A percentile compares a stretch with the other conserved stretches of the same genome.
Conservation (phyloP, 2,888 invertebrate genomes). For the Aleiodes leptofemur region DNA sequence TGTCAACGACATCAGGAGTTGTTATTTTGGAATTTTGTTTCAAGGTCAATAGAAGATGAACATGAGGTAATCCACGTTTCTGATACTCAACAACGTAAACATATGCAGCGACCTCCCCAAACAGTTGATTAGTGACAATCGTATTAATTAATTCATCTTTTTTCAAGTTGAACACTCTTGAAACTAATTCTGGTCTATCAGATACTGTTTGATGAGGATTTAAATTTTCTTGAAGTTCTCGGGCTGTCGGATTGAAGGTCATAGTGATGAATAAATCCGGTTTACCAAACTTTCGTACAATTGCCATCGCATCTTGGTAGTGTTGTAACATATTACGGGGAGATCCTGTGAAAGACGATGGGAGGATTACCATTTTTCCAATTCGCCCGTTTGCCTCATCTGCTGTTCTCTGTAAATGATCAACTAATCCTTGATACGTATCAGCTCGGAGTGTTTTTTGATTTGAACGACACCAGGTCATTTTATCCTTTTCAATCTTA, state of each 20-base stretch:
- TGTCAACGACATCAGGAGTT: neutral
- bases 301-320: neutral
- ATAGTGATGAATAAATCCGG: neutral
- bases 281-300: neutral
- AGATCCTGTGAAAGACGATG: neutral
- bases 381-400: neutral
- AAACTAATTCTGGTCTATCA: neutral
- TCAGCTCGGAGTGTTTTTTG: neutral
- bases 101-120: neutral
- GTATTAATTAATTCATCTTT: neutral
- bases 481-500: neutral
- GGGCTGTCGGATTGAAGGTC: neutral
- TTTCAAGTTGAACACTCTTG: neutral
- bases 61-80: neutral
- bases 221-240: neutral
- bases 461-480: neutral
- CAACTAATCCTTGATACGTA: neutral
- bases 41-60: neutral
- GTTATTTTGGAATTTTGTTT: neutral
- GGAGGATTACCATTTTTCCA: neutral
- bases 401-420: neutral
- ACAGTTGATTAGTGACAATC: neutral
- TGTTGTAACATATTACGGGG: neutral
- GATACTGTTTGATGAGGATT: neutral
- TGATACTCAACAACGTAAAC: neutral